Conservation (phyloP, 37 sponge, comb jelly and placozoan genomes). For the Bolinopsis microptera region DNA sequence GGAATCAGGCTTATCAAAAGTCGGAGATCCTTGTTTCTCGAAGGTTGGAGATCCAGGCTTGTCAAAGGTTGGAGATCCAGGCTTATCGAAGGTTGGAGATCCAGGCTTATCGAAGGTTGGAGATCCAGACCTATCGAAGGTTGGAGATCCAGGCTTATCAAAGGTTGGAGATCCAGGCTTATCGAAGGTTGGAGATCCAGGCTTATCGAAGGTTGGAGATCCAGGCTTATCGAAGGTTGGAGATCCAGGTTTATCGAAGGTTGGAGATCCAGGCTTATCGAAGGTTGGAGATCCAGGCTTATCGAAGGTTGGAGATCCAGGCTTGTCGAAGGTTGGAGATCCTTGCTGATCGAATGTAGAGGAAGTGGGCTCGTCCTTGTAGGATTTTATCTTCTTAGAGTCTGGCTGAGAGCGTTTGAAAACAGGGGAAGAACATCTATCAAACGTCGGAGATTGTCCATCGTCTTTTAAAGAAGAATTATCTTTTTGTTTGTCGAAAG, state of each 20-base stretch:
- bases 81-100: constrained; percentile 44
- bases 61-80: constrained; percentile 39
- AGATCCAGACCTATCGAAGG: background rate
- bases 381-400: background rate
- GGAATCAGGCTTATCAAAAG: background rate
- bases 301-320: background rate
- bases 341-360: background rate
- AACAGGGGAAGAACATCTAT: background rate
- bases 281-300: background rate
- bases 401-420: background rate
- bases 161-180: background rate
- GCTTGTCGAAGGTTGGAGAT: background rate
- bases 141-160: background rate
- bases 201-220: background rate
- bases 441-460: background rate
- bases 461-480: background rate
- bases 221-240: background rate
- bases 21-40: background rate
- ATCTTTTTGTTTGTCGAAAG: background rate
- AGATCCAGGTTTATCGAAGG: background rate
- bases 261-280: background rate
- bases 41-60: background rate
- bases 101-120: constrained; percentile 3
- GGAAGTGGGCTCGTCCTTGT: background rate
- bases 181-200: background rate